A percentile compares a stretch with the other conserved stretches of the same genome.
These are phyloP conservation scores for Brienomyrus longianalis DNA, from an alignment of 2,113 vertebrate species.

Conservation along the genomic window DNA sequence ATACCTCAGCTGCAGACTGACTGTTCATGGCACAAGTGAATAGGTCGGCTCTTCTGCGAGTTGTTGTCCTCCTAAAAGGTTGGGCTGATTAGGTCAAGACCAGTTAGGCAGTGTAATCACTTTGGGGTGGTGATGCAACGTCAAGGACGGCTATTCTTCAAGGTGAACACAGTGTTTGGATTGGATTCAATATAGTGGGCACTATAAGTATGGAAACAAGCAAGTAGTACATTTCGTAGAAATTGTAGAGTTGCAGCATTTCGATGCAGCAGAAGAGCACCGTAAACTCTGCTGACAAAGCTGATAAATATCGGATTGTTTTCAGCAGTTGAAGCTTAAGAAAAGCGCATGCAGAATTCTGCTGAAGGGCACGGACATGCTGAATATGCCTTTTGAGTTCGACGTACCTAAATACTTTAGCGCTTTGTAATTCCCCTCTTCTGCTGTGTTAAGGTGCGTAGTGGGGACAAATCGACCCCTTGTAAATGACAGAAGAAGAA, in stretches of 20 bases:
- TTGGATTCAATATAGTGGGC: neutral
- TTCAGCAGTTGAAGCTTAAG: slow-evolving; percentile 17
- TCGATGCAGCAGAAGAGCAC: slow-evolving; percentile 36
- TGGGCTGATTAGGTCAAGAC: neutral
- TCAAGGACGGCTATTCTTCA: neutral
- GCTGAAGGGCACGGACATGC: slow-evolving; percentile 23
- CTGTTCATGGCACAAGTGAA: neutral
- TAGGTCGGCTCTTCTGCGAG: neutral
- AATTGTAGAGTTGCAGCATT: neutral
- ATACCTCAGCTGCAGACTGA: neutral
- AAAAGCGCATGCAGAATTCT: slow-evolving; percentile 30
- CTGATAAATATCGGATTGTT: slow-evolving; percentile 40
- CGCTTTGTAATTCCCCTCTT: slow-evolving; percentile 39
- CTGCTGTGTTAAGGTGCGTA: slow-evolving; percentile 27
- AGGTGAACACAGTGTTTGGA: neutral
- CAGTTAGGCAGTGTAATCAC: neutral
- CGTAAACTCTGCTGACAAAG: slow-evolving; percentile 41
- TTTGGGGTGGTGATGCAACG: neutral
- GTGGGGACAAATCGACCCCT: neutral
- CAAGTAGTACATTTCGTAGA: neutral
- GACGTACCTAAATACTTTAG: slow-evolving; percentile 30
- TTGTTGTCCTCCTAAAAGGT: neutral
- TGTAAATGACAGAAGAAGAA: neutral
- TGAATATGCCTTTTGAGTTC: slow-evolving; percentile 37
- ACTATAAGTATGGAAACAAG: neutral